Evolutionary conservation across 2,113 vertebrate genomes (phyloP).

Genomic region (Ascaphus truei): DNA sequence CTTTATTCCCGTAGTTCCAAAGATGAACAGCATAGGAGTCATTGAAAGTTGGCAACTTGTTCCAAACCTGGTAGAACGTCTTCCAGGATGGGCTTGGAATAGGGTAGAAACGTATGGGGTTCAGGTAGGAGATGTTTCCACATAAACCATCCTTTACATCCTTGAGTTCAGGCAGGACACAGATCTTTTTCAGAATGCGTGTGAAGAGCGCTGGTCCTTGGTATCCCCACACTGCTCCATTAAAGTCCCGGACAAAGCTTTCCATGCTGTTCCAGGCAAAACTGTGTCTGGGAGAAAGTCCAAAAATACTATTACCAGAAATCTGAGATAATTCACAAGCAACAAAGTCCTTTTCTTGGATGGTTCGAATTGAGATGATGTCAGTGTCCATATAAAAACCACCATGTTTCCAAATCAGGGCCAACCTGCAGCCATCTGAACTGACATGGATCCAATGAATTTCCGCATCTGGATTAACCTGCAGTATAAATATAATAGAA

Average conservation of each 20-base stretch:
- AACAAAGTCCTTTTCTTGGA: conserved; percentile 58
- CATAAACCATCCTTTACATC: conserved; percentile 54
- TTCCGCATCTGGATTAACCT: conserved; percentile 55
- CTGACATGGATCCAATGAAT: conserved; percentile 61
- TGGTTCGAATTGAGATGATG: conserved; percentile 64
- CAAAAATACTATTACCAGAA: conserved; percentile 66
- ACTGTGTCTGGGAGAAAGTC: conserved; percentile 57
- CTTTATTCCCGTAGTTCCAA: conserved; percentile 70
- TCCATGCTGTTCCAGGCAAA: conserved; percentile 71
- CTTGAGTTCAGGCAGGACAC: conserved; percentile 54
- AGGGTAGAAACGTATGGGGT: conserved; percentile 65
- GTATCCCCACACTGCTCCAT: conserved; percentile 62
- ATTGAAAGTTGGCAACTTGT: conserved; percentile 50
- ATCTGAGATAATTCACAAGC: conserved; percentile 51
- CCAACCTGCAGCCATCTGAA: conserved; percentile 62
- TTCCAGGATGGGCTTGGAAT: conserved; percentile 54
- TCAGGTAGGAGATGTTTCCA: conserved; percentile 60
- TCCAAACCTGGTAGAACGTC: conserved; percentile 61
- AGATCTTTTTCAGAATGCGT: conserved; percentile 56
- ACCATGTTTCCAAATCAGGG: conserved; percentile 64
- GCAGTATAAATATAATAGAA: neutral
- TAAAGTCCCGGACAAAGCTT: conserved; percentile 66
- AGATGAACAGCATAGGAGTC: conserved; percentile 61
- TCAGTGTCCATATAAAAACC: conserved; percentile 72
- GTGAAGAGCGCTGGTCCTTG: conserved; percentile 66